phyloP scores from a whole-genome alignment of 2,797 vertebrate genomes.

The Alcedo atthis region DNA sequence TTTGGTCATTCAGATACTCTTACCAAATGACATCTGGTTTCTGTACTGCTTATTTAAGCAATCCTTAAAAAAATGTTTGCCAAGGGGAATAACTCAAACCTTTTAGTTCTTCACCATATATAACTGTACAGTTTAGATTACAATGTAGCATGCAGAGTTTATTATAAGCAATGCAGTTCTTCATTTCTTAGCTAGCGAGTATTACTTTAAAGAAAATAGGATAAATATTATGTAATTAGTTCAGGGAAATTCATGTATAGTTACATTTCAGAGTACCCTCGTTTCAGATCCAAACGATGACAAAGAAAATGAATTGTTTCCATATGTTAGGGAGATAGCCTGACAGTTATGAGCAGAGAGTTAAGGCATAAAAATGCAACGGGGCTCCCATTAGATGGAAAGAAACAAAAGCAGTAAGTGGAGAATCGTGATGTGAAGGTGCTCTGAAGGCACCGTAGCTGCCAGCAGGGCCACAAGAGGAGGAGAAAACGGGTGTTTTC shows the following conservation, averaged over 20 bases:
- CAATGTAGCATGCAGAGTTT: constrained; percentile 76
- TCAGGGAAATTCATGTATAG: constrained; percentile 77
- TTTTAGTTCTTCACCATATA: constrained; percentile 78
- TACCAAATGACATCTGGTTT: constrained; percentile 88
- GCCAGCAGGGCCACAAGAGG: not conserved
- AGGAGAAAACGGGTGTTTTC: not conserved
- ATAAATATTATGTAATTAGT: constrained; percentile 81
- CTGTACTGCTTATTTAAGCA: constrained; percentile 86
- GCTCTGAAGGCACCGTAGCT: not conserved
- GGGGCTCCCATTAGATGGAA: not conserved
- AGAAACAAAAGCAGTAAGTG: not conserved
- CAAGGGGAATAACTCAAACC: constrained; percentile 85
- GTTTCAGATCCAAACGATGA: constrained; percentile 74
- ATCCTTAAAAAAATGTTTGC: constrained; percentile 85
- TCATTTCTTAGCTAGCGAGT: constrained; percentile 72
- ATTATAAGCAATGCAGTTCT: constrained; percentile 78
- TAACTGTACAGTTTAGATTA: constrained; percentile 82
- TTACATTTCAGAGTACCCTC: constrained; percentile 71
- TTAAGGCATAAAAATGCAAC: constrained; percentile 28
- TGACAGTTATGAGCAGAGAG: constrained; percentile 47
- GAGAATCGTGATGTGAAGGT: not conserved
- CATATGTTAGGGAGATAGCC: constrained; percentile 75
- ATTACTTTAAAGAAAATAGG: constrained; percentile 80
- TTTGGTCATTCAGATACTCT: constrained; percentile 85
- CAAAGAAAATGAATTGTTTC: constrained; percentile 78